These are phyloP conservation scores for Himantopus leucocephalus DNA, from an alignment of 2,113 vertebrate genomes.

Conservation along the genomic window DNA sequence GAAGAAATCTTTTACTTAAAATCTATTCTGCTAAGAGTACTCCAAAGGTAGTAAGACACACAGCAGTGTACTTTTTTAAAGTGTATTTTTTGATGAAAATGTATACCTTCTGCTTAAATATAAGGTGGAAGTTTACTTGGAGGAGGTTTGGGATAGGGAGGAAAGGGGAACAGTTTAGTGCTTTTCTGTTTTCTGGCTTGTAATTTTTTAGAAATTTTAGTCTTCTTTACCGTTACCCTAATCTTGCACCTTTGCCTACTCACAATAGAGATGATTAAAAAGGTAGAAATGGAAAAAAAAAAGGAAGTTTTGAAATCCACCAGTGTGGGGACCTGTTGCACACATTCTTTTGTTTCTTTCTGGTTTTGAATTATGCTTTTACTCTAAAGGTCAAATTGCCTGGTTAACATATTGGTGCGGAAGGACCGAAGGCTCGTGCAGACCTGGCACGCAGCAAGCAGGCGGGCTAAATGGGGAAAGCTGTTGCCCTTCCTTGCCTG, in stretches of 20 bases:
- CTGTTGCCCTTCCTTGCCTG: neutral
- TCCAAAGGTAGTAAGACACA: neutral
- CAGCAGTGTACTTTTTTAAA: neutral
- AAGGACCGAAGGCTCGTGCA: neutral
- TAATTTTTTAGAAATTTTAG: neutral
- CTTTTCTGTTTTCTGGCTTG: neutral
- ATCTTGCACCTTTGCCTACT: neutral
- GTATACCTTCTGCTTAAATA: neutral
- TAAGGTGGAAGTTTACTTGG: neutral
- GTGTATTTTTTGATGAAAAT: neutral
- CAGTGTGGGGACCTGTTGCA: neutral
- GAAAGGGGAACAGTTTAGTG: neutral
- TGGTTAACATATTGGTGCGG: neutral
- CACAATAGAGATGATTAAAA: neutral
- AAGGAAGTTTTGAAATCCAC: neutral
- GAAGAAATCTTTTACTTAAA: neutral
- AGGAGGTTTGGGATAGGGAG: neutral
- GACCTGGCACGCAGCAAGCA: neutral
- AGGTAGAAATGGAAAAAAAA: neutral
- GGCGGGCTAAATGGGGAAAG: neutral
- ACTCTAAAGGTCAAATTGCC: neutral
- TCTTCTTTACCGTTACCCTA: neutral
- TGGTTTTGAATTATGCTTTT: neutral
- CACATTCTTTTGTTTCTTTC: neutral
- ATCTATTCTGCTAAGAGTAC: neutral